A percentile compares a stretch with the other conserved stretches of the same genome.
phyloP scores from a whole-genome alignment of 1,140 invertebrate species.

The Mya arenaria region DNA sequence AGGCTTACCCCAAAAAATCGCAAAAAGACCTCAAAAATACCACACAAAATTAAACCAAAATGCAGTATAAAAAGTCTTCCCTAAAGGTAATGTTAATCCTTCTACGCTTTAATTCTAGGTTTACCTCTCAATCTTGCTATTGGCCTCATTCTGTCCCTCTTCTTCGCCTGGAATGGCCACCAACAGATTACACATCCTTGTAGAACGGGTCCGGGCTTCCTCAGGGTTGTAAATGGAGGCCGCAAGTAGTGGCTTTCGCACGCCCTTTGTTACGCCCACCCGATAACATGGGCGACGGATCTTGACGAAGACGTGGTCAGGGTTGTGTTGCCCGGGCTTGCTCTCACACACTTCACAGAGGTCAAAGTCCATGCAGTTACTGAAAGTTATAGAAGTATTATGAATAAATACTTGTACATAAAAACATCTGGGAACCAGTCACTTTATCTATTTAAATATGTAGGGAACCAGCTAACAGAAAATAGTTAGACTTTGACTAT shows the following conservation, averaged over 20 bases:
- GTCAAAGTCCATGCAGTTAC: slow-evolving; percentile 79
- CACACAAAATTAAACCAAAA: no score
- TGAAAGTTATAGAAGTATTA: no score
- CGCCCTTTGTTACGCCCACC: slow-evolving; percentile 53
- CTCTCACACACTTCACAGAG: slow-evolving; percentile 79
- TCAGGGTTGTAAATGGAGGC: slow-evolving; percentile 59
- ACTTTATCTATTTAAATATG: no score
- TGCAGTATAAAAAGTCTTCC: background rate
- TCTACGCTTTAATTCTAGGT: no score
- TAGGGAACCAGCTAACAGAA: no score
- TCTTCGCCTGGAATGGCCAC: slow-evolving; percentile 14
- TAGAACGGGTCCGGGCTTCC: no score
- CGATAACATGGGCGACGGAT: slow-evolving; percentile 68
- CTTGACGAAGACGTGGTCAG: slow-evolving; percentile 78
- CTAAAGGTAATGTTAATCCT: no score
- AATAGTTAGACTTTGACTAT: no score
- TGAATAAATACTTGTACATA: no score
- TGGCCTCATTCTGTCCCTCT: slow-evolving; percentile 41
- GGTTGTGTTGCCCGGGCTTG: slow-evolving; percentile 70
- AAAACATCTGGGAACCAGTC: no score
- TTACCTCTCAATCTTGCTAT: slow-evolving; percentile 58
- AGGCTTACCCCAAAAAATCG: no score
- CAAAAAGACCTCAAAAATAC: no score
- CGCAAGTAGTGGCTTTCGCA: slow-evolving; percentile 58
- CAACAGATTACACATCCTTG: slow-evolving; percentile 13